Conservation (phyloP, 2,888 invertebrate genomes). For the Eilema depressum region DNA sequence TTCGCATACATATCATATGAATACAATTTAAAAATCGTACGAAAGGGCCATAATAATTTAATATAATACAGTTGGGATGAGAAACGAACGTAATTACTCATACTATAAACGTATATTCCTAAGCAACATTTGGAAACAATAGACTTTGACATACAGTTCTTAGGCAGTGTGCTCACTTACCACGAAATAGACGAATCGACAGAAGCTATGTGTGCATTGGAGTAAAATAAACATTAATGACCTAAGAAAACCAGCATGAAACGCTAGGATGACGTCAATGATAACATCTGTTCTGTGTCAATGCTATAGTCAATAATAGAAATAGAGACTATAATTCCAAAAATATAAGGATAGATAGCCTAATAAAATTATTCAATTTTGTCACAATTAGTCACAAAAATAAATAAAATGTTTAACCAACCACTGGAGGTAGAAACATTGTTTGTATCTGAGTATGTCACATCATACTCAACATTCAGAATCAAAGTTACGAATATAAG, state of each 20-base stretch:
- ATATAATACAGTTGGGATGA: slow-evolving; percentile 16
- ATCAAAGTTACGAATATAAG: no score
- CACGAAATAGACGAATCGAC: background rate
- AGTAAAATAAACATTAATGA: slow-evolving; percentile 4
- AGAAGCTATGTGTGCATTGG: background rate
- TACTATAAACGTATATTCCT: slow-evolving; percentile 15
- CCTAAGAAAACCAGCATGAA: background rate
- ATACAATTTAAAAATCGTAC: slow-evolving; percentile 2
- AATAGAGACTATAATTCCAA: no score
- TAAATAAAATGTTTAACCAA: no score
- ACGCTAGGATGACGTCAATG: no score
- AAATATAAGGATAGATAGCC: no score
- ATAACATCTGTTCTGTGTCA: no score
- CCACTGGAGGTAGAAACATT: no score
- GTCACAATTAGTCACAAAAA: no score
- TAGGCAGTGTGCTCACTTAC: slow-evolving; percentile 13
- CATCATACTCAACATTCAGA: no score
- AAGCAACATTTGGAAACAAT: slow-evolving; percentile 22
- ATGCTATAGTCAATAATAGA: no score
- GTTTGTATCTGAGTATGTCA: no score
- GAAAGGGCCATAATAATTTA: slow-evolving; percentile 4
- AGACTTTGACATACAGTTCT: slow-evolving; percentile 6
- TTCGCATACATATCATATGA: slow-evolving; percentile 5
- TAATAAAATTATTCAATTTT: no score
- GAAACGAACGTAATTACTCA: slow-evolving; percentile 8